These are phyloP conservation scores for Pentalonia nigronervosa DNA, from an alignment of 1,140 invertebrate genomes.

Conservation along the genomic window DNA sequence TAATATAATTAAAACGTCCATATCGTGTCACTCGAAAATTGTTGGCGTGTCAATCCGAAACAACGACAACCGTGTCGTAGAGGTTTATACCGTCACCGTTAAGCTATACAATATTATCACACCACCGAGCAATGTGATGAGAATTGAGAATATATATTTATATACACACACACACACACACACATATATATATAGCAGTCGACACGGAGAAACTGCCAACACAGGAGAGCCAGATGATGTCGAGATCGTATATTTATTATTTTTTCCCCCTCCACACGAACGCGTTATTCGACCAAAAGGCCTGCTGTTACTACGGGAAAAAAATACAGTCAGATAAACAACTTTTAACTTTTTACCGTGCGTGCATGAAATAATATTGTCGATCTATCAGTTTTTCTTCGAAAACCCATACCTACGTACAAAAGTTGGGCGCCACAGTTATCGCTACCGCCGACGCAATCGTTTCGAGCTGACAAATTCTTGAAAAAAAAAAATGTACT, in stretches of 20 bases:
- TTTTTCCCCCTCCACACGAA: background rate
- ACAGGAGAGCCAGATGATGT: background rate
- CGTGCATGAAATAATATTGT: background rate
- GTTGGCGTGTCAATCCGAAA: background rate
- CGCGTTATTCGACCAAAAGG: background rate
- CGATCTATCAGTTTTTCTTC: background rate
- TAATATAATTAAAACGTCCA: constrained; percentile 12
- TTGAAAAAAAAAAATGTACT: background rate
- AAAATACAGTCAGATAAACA: background rate
- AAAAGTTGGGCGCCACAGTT: background rate
- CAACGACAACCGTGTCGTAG: background rate
- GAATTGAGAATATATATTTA: background rate
- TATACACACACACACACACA: too few relatives aligned
- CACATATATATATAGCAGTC: background rate
- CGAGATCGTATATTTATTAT: background rate
- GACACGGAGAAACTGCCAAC: background rate
- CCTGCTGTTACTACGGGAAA: background rate
- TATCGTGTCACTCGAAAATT: background rate
- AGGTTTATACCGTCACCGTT: background rate
- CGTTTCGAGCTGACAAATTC: background rate
- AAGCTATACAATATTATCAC: background rate
- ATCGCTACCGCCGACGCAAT: background rate
- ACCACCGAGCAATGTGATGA: background rate
- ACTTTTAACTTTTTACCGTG: background rate
- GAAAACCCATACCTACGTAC: background rate